Percentiles rank a stretch among this genome's conserved stretches.
Evolutionary conservation across 1,140 invertebrate genomes (phyloP).

Genomic region (Bombus waltoni): DNA sequence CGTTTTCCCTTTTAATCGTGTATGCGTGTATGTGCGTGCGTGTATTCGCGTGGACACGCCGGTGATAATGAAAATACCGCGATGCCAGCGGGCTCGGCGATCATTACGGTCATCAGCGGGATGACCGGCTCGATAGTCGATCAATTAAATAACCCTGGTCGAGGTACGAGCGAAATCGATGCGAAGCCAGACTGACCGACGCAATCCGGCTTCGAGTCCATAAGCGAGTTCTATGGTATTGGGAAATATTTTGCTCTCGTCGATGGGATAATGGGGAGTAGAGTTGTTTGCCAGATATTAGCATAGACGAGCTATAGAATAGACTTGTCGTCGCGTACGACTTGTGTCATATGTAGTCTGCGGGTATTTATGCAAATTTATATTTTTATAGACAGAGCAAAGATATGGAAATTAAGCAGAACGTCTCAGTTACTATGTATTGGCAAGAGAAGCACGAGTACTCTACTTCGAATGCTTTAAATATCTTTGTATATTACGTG

Average conservation of each 20-base stretch:
- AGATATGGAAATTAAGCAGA: too few relatives aligned
- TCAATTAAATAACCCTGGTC: constrained; percentile 70
- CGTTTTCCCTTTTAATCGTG: not conserved
- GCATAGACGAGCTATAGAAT: not conserved
- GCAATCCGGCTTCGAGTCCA: not conserved
- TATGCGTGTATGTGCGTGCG: not conserved
- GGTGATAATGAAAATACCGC: constrained; percentile 78
- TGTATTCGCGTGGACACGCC: not conserved
- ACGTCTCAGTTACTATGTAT: too few relatives aligned
- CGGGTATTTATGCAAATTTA: too few relatives aligned
- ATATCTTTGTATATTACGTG: too few relatives aligned
- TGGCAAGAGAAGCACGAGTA: too few relatives aligned
- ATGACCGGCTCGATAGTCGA: constrained; percentile 72
- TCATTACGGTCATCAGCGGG: constrained; percentile 73
- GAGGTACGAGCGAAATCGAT: constrained; percentile 59
- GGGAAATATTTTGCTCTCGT: constrained; percentile 1
- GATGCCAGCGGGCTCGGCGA: constrained; percentile 63
- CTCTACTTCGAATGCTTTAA: too few relatives aligned
- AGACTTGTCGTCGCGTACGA: not conserved
- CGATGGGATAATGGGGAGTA: not conserved
- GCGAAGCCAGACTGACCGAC: constrained; percentile 18
- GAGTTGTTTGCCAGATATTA: not conserved
- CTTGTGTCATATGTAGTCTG: too few relatives aligned
- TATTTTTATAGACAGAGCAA: too few relatives aligned
- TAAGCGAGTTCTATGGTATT: constrained; percentile 33